Evolutionary conservation across 2,113 vertebrate species (phyloP).

Genomic region (Vulpes ferrilata): DNA sequence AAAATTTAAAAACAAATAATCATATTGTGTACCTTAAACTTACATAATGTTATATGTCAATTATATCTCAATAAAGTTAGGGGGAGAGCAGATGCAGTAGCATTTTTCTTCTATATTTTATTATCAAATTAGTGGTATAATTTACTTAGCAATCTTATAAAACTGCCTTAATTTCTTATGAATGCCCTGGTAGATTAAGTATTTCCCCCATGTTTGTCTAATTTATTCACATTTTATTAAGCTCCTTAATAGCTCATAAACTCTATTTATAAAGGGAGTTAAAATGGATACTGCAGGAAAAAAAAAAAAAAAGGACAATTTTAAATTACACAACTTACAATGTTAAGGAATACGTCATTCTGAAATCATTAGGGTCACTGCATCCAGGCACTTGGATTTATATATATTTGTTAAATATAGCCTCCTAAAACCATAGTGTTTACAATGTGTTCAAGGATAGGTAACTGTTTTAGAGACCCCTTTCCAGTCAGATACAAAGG

Average conservation of each 20-base stretch:
- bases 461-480: accelerated
- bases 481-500: not conserved
- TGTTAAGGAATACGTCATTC: not conserved
- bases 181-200: not conserved
- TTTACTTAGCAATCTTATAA: not conserved
- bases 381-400: not conserved
- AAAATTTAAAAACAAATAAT: not conserved
- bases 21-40: not conserved
- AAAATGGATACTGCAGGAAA: not conserved
- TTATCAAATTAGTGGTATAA: not conserved
- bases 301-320: not conserved
- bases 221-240: not conserved
- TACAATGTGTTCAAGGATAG: not conserved
- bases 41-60: not conserved
- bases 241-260: not conserved
- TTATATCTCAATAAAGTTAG: not conserved
- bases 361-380: not conserved
- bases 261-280: not conserved
- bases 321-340: not conserved
- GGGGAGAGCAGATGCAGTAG: not conserved
- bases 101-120: not conserved
- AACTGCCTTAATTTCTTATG: not conserved
- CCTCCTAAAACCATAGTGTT: not conserved
- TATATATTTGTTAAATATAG: not conserved
- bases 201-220: not conserved